Evolutionary conservation across 2,113 vertebrate species (phyloP).

Genomic region (Gnathonemus longibarbis): DNA sequence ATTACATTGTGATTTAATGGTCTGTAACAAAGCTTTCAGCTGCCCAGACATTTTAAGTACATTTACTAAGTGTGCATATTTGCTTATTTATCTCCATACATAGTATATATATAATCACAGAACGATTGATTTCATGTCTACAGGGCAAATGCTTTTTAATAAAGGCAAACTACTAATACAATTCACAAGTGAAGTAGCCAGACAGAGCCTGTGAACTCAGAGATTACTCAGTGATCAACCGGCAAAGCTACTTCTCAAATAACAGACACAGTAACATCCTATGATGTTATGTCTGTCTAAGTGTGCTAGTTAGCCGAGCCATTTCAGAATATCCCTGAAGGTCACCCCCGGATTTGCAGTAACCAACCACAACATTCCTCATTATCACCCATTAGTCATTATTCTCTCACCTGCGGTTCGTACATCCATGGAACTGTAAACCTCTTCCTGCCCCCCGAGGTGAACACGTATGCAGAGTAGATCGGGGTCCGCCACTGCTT

Average conservation of each 20-base stretch:
- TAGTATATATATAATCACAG: neutral
- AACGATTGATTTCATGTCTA: neutral
- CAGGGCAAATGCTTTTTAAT: neutral
- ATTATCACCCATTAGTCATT: too few species aligned
- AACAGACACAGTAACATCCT: neutral
- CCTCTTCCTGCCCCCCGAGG: slow-evolving; percentile 37
- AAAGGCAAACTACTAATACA: neutral
- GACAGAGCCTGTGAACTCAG: neutral
- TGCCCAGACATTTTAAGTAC: neutral
- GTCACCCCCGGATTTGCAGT: neutral
- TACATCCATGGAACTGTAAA: slow-evolving; percentile 38
- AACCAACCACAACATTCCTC: neutral
- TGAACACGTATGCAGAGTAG: slow-evolving; percentile 49
- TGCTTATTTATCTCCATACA: neutral
- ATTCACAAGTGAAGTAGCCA: neutral
- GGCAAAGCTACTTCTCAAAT: neutral
- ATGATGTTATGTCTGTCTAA: neutral
- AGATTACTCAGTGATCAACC: neutral
- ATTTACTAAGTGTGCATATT: neutral
- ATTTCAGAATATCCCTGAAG: neutral
- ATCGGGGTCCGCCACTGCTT: slow-evolving; percentile 32
- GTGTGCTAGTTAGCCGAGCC: neutral
- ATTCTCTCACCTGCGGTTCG: slow-evolving; percentile 50
- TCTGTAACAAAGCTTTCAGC: neutral
- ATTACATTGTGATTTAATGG: neutral